Evolutionary conservation across 1,140 invertebrate species (phyloP).

Genomic region (Drosophila ercepeae): DNA sequence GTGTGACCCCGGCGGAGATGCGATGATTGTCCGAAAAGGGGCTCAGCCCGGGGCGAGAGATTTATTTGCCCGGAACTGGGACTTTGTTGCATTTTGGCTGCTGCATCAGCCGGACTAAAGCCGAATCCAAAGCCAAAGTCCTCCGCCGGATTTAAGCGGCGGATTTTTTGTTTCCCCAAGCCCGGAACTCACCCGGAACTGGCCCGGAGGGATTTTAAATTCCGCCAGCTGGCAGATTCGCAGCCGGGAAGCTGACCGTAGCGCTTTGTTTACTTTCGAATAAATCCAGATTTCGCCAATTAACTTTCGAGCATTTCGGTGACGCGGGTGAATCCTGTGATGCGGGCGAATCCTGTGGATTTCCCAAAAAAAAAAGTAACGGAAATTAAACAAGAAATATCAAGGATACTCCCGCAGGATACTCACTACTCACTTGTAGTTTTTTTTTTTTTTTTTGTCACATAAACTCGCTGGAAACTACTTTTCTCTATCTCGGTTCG

Average conservation of each 20-base stretch:
- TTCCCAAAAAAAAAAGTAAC: background rate
- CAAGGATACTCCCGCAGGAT: background rate
- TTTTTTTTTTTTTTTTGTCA: background rate
- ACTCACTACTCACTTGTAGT: background rate
- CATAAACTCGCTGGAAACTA: background rate
- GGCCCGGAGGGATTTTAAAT: background rate
- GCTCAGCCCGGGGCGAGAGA: conserved; percentile 15
- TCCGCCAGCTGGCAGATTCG: background rate
- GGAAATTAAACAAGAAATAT: background rate
- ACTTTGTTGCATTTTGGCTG: conserved; percentile 3
- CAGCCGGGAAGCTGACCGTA: background rate
- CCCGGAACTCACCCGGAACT: too few species aligned
- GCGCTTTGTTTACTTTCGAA: conserved; percentile 3
- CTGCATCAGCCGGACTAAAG: background rate
- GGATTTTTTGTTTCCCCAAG: background rate
- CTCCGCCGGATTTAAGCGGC: background rate
- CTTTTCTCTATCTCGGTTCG: background rate
- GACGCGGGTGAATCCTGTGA: background rate
- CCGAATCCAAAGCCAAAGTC: background rate
- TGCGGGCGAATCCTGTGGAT: background rate
- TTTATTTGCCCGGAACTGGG: conserved; percentile 14
- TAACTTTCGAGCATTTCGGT: background rate
- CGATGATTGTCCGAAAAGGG: conserved; percentile 41
- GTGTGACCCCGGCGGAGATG: conserved; percentile 45
- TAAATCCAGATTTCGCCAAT: conserved; percentile 7